Evolutionary conservation across 2,888 invertebrate genomes (phyloP).

Genomic region (Tiliacea citrago): DNA sequence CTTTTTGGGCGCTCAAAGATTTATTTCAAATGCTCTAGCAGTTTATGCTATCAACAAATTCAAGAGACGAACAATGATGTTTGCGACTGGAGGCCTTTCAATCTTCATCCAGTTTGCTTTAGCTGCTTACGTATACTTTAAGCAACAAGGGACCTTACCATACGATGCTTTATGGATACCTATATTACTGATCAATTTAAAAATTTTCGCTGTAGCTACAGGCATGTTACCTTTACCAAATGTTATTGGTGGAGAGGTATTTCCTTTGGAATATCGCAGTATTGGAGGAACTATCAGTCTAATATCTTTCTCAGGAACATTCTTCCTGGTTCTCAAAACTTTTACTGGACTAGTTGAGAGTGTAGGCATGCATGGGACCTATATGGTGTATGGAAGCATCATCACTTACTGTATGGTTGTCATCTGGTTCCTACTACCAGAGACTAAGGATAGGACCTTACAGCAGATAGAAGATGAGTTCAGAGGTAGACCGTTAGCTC

Average conservation of each 20-base stretch:
- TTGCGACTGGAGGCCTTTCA: slow-evolving; percentile 90
- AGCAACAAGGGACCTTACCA: slow-evolving; percentile 64
- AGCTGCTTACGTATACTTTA: slow-evolving; percentile 81
- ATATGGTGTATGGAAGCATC: slow-evolving; percentile 88
- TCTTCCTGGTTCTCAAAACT: slow-evolving; percentile 91
- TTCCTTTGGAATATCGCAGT: slow-evolving; percentile 90
- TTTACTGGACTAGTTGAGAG: slow-evolving; percentile 87
- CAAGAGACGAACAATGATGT: slow-evolving; percentile 90
- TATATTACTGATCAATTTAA: slow-evolving; percentile 85
- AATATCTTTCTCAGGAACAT: slow-evolving; percentile 88
- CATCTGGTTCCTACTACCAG: slow-evolving; percentile 90
- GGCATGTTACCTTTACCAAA: slow-evolving; percentile 92
- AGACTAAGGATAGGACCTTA: slow-evolving; percentile 92
- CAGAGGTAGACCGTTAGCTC: slow-evolving; percentile 70
- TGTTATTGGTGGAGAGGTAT: slow-evolving; percentile 93
- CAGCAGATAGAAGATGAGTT: slow-evolving; percentile 92
- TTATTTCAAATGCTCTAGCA: slow-evolving; percentile 90
- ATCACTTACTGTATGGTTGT: slow-evolving; percentile 87
- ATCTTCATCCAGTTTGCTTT: slow-evolving; percentile 88
- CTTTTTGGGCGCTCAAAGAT: slow-evolving; percentile 91
- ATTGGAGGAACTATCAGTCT: slow-evolving; percentile 91
- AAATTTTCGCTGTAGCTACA: slow-evolving; percentile 89
- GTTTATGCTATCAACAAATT: slow-evolving; percentile 90
- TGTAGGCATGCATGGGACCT: slow-evolving; percentile 90
- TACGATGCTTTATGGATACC: slow-evolving; percentile 83